Evolutionary conservation across 2,888 invertebrate species (phyloP), one percentile per base, ranked within the genome.

Genomic region (Timema podura): DNA sequence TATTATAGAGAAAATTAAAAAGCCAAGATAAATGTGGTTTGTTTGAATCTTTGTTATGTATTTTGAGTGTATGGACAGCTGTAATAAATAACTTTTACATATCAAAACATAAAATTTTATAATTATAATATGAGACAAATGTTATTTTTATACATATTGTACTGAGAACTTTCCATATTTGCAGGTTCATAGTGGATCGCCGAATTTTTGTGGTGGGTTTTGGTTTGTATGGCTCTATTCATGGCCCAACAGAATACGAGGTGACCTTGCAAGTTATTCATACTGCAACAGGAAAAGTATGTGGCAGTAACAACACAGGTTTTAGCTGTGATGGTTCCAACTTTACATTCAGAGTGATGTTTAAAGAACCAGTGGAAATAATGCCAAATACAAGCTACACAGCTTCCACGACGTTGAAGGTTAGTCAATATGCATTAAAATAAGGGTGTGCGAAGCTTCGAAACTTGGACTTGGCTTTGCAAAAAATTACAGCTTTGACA

Each of bases 331-430:
- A 93, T 80, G 93, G 93, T 16, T 87, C 90, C 0, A 88, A 88
- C 72, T 88, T 89, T 76, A 91, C 92, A 11, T 92, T 90, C 81
- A 85, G 90, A 67, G 89, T 91, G 67, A 89, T 91, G 88, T 93
- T 94, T 81, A 91, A 92, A 79, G 91, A 93, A 75, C 92, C 93
- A 0, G 88, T 93, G 0, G 93, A 93, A 80, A 91, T 94, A 67
- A 80, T 88, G 72, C 90, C 91, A 3, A 89, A 90, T 79, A 89
- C 89, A 5, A 90, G 90, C 70, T 94, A 93, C 79, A 92, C 91
- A 47, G 92, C 93, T 48, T 90, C 90, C 75, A 91, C 91, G 59
- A 91, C 90, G 71, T 83, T 93, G 15, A 91, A 91, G 86, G 91
- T 90, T 79, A 76, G 75, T 30, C 30, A 30, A 30, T 30, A 30